Evolutionary conservation across 2,888 invertebrate genomes (phyloP).

Genomic region (Rhogogaster chlorosoma): DNA sequence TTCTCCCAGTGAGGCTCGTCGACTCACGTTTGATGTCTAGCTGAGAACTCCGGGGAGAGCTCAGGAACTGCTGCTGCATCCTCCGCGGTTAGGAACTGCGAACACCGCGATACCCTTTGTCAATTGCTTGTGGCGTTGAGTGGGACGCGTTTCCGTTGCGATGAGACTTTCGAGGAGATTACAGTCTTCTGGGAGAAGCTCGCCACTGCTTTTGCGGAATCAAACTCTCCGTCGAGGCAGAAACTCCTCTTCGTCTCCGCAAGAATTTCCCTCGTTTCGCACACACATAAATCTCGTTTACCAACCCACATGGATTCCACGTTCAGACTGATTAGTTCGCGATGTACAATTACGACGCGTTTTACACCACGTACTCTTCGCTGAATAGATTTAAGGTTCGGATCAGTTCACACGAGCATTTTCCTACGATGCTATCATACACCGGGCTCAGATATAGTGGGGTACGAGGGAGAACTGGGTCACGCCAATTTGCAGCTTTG

Average conservation of each 20-base stretch:
- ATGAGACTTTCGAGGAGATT: conserved; percentile 13
- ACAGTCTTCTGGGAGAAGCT: background rate
- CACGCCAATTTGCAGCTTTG: conserved; percentile 62
- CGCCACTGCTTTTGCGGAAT: background rate
- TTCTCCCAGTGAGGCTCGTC: background rate
- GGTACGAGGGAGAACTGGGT: conserved; percentile 59
- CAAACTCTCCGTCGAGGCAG: background rate
- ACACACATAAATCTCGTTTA: background rate
- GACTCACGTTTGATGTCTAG: conserved; percentile 39
- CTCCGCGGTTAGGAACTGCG: conserved; percentile 1
- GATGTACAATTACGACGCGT: background rate
- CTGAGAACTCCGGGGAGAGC: conserved; percentile 20
- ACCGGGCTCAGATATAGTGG: background rate
- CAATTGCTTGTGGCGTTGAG: conserved; percentile 35
- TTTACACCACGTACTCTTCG: background rate
- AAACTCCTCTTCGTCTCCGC: background rate
- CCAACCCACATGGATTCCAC: background rate
- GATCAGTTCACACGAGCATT: background rate
- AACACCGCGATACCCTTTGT: conserved; percentile 39
- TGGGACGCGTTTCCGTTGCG: conserved; percentile 29
- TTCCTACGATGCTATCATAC: background rate
- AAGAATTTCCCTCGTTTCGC: background rate
- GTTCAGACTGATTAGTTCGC: background rate
- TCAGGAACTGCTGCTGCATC: conserved; percentile 32
- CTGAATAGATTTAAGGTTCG: background rate